Conservation (phyloP, 2,888 invertebrate genomes). For the Napeogenes sylphis region DNA sequence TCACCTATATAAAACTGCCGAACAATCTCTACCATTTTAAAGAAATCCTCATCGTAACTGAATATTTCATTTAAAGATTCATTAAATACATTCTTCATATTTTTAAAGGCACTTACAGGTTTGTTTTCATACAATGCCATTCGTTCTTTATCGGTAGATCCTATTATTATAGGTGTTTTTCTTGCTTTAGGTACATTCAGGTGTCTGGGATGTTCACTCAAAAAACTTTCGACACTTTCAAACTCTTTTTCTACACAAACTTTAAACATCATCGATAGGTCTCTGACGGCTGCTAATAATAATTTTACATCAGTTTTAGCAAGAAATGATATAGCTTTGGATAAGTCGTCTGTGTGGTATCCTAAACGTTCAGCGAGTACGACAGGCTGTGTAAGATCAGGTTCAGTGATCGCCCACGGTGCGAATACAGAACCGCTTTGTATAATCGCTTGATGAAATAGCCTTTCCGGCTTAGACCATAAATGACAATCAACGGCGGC, state of each 20-base stretch:
- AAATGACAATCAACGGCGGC: slow-evolving; percentile 37
- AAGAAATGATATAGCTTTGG: slow-evolving; percentile 38
- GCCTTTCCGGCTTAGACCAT: slow-evolving; percentile 33
- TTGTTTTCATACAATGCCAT: not conserved
- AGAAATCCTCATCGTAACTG: slow-evolving; percentile 25
- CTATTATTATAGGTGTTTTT: not conserved
- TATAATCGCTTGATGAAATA: slow-evolving; percentile 39
- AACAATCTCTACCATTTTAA: slow-evolving; percentile 30
- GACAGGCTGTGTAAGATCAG: slow-evolving; percentile 31
- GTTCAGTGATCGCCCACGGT: slow-evolving; percentile 29
- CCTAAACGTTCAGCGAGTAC: slow-evolving; percentile 40
- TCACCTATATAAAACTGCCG: slow-evolving; percentile 37
- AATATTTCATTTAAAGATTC: slow-evolving; percentile 24
- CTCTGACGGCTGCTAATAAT: slow-evolving; percentile 29
- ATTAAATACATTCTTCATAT: slow-evolving; percentile 8
- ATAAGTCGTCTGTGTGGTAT: slow-evolving; percentile 34
- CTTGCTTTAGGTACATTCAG: slow-evolving; percentile 39
- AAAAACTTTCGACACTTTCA: slow-evolving; percentile 32
- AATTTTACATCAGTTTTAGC: slow-evolving; percentile 20
- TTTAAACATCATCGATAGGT: slow-evolving; percentile 21
- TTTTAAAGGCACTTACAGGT: slow-evolving; percentile 2
- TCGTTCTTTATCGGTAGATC: slow-evolving; percentile 28
- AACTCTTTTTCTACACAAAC: slow-evolving; percentile 33
- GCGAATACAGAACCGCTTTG: slow-evolving; percentile 40
- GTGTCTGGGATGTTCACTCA: slow-evolving; percentile 43